phyloP scores from a whole-genome alignment of 2,797 vertebrate species.

The Mallotus villosus region DNA sequence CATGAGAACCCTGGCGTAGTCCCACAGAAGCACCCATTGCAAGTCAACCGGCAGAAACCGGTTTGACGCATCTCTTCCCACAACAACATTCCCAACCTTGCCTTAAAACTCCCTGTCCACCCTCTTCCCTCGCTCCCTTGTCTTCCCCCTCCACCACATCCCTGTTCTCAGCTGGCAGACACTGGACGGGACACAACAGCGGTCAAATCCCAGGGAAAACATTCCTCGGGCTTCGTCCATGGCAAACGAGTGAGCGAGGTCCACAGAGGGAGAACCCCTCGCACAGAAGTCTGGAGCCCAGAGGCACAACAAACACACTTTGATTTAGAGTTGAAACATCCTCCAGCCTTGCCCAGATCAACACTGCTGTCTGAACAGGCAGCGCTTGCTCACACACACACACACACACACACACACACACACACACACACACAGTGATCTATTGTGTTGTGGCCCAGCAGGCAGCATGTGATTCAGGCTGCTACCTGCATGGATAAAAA shows the following conservation, averaged over 20 bases:
- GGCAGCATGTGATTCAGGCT: slow-evolving; percentile 67
- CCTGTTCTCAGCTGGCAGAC: background rate
- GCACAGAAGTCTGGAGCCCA: slow-evolving; percentile 37
- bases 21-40: slow-evolving; percentile 18
- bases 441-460: slow-evolving; percentile 71
- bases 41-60: slow-evolving; percentile 16
- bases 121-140: background rate
- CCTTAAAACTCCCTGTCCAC: background rate
- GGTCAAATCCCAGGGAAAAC: background rate
- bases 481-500: slow-evolving; percentile 75
- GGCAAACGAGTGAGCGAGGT: background rate
- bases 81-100: background rate
- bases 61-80: slow-evolving; percentile 13
- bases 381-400: slow-evolving; percentile 17
- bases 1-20: background rate
- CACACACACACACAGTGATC: slow-evolving; percentile 53
- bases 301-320: slow-evolving; percentile 72
- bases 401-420: slow-evolving; percentile 52
- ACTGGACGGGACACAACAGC: background rate
- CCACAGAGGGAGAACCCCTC: background rate
- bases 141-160: background rate
- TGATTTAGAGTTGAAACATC: slow-evolving; percentile 71
- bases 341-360: background rate
- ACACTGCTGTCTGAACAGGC: background rate
- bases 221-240: background rate